Percentiles rank a stretch among this genome's conserved stretches.
Conservation (phyloP, 2,797 vertebrate species). For the Prunella strophiata region DNA sequence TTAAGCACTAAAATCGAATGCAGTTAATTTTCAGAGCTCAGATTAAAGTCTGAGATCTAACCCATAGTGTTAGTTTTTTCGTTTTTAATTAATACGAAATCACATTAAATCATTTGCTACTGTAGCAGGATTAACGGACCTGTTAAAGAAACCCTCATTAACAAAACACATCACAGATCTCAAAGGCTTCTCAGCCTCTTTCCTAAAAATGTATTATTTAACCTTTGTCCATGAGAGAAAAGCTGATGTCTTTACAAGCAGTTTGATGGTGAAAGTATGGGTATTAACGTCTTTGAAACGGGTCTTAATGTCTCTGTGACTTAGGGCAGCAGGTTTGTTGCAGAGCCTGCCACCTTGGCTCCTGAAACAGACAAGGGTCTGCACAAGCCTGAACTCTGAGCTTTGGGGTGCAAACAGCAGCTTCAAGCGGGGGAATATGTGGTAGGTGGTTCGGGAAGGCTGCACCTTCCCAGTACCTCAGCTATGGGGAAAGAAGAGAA, state of each 20-base stretch:
- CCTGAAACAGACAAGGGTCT: neutral
- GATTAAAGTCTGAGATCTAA: neutral
- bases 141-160: neutral
- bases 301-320: rapidly evolving
- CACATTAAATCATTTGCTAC: neutral
- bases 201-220: neutral
- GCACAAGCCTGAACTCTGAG: neutral
- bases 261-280: neutral
- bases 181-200: neutral
- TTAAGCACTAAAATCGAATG: neutral
- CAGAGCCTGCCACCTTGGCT: neutral
- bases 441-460: rapidly evolving
- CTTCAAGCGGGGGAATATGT: neutral
- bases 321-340: neutral
- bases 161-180: neutral
- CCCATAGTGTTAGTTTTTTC: rapidly evolving
- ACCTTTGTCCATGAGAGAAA: neutral
- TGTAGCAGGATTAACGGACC: neutral
- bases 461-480: neutral
- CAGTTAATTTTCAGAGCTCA: neutral
- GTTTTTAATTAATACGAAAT: neutral
- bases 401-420: neutral
- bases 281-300: neutral
- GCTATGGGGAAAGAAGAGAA: neutral
- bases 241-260: neutral